Evolutionary conservation across 2,797 vertebrate species (phyloP), one percentile per base, ranked within the genome.

Genomic region (Vultur gryphus): DNA sequence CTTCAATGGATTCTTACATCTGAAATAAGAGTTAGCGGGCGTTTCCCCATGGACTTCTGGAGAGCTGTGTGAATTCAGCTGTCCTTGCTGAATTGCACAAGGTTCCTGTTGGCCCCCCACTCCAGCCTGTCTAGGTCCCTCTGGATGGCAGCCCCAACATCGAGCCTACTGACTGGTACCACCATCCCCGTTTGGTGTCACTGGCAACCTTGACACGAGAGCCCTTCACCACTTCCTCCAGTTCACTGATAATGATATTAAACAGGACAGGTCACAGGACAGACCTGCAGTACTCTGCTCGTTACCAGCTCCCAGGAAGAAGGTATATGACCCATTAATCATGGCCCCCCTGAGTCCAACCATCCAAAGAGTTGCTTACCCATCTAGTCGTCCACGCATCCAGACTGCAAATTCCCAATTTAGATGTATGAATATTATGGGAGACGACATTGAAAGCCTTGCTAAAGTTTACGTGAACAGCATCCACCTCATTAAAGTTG

Each of bases 91-190:
- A 73, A 8, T 4, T 4, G 43, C 23, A 3, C 37, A 9, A 8
- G 5, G 24, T 2, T 55, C 39, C 81, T 10, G 46, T 7, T 2
- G 0, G 6, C 6, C 0, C 7, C 13, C 19, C 5, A 6, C 0
- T 0, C 41, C 69, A 31, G 69, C 46, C 39, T 23, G 58, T 3
- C 43, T 26, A 6, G 39, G 43, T 64, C 25, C 52, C 71, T 66
- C 84, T 21, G 82, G 61, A 78, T n/a, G 43, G 75, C 20, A 81
- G 48, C 35, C 55, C 37, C 80, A 55, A 62, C 76, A 49, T 41
- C 1, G 5, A 89, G 54, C 62, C 84, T 59, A 1, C 2, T 9
- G 77, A 48, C 48, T 17, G 19, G 15, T 57, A 29, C 37, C 43
- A 25, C 28, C 65, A 58, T 15, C 16, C 57, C 57, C 25, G 19